Base-by-base conservation (phyloP, 37 sponge, comb jelly and placozoan genomes). In the Spongia lamella region DNA sequence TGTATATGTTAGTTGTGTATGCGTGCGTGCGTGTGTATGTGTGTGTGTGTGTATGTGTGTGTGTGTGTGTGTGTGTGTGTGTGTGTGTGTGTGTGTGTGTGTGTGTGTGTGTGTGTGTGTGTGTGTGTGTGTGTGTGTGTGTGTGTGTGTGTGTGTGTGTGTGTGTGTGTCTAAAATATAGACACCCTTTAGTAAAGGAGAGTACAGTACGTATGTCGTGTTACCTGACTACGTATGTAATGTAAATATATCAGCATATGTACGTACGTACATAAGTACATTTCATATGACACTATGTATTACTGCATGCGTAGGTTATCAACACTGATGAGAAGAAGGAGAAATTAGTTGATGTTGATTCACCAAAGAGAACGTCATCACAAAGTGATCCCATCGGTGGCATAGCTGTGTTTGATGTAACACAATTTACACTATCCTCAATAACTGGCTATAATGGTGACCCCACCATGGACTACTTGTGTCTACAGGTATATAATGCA, bases 401-500 rank as follows among this genome's bases (percentile, higher is more conserved):
- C 13, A 32, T 43, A 43, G 47, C 47, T 43, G 47, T 43, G 9
- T 43, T 43, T 43, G 72, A 84, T 7, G 2, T 75, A 20, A 50
- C 71, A 33, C n/a, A 25, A 7, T 35, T 78, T 9, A 81, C 75
- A 32, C 9, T 74, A 0, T 84, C 70, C 52, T 32, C 75, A 36
- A 81, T 79, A 17, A 40, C 70, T 9, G 71, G 86, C 25, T 89
- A 79, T 56, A 11, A 68, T 4, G 90, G 90, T 17, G 81, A 89
- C 62, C 47, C 53, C 6, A 59, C 65, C 15, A 76, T 63, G 20
- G 68, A 66, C 34, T 79, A 63, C 37, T 34, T 74, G 29, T 79
- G 80, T 60, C 51, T 27, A 21, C 61, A 76, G 63, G 87, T 87
- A 36, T 59, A 76, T 63, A 24, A 1, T 21, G 2, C 4, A 19